These are phyloP conservation scores for Drosophila gunungcola DNA, from an alignment of 1,140 invertebrate species.

Conservation along the genomic window DNA sequence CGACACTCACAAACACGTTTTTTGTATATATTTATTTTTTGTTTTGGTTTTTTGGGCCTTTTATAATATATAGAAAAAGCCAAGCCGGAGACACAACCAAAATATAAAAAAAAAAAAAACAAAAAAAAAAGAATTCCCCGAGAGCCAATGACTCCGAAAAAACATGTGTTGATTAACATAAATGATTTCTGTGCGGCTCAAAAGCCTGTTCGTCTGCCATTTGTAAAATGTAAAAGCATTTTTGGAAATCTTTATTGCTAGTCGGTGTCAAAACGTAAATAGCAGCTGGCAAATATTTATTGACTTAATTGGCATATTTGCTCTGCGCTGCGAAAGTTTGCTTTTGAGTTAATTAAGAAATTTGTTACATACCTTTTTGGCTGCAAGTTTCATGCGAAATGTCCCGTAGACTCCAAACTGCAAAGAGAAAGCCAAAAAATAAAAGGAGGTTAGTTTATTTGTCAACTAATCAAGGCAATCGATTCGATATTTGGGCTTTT, in stretches of 20 bases:
- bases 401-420: constrained; percentile 31
- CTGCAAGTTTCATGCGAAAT: constrained; percentile 74
- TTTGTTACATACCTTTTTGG: constrained; percentile 63
- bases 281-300: constrained; percentile 75
- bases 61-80: constrained; percentile 66
- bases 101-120: constrained; percentile 33
- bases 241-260: constrained; percentile 65
- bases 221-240: constrained; percentile 58
- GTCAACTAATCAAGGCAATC: constrained; percentile 50
- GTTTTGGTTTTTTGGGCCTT: constrained; percentile 68
- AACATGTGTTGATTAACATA: constrained; percentile 82
- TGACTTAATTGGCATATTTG: constrained; percentile 73
- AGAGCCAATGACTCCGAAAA: constrained; percentile 76
- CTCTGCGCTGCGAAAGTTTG: constrained; percentile 23
- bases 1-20: constrained; percentile 74
- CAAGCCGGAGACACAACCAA: constrained; percentile 15
- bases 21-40: constrained; percentile 75
- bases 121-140: constrained; percentile 50
- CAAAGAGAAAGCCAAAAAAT: constrained; percentile 62
- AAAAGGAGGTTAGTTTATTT: constrained; percentile 44
- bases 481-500: constrained; percentile 26
- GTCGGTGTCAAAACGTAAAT: constrained; percentile 66
- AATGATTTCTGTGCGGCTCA: constrained; percentile 68
- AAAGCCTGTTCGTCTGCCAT: constrained; percentile 50
- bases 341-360: constrained; percentile 50